Conservation (phyloP, 2,888 invertebrate species). For the Automeris io region DNA sequence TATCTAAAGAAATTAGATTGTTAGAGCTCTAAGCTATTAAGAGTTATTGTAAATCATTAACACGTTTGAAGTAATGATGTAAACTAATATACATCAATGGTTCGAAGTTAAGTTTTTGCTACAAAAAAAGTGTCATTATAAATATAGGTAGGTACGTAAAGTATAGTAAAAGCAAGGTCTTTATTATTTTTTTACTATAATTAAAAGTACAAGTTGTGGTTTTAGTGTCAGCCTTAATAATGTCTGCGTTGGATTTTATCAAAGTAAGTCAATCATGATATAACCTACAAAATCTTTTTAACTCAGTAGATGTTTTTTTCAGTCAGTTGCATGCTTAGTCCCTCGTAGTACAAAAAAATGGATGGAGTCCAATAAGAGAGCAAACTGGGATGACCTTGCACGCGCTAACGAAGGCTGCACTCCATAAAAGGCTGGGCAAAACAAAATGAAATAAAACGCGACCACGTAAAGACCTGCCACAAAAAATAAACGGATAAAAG, state of each 20-base stretch:
- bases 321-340: conserved; percentile 14
- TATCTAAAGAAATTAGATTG: too few species aligned
- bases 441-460: conserved; percentile 54
- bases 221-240: neutral
- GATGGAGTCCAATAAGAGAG: conserved; percentile 30
- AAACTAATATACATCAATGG: too few species aligned
- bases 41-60: too few species aligned
- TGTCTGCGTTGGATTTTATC: neutral
- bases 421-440: conserved; percentile 50
- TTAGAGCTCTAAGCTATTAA: too few species aligned
- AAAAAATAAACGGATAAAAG: conserved; percentile 62
- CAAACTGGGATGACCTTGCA: conserved; percentile 61
- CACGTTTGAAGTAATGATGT: too few species aligned
- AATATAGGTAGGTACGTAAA: too few species aligned
- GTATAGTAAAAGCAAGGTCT: too few species aligned
- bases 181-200: too few species aligned
- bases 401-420: conserved; percentile 69
- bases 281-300: conserved; percentile 10
- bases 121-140: too few species aligned
- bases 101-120: too few species aligned
- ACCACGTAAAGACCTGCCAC: conserved; percentile 61
- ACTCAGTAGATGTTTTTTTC: conserved; percentile 9
- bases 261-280: neutral
- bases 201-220: too few species aligned
- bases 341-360: conserved; percentile 22